Evolutionary conservation across 1,140 invertebrate species (phyloP), one percentile per base, ranked within the genome.

Genomic region (Formica exsecta): DNA sequence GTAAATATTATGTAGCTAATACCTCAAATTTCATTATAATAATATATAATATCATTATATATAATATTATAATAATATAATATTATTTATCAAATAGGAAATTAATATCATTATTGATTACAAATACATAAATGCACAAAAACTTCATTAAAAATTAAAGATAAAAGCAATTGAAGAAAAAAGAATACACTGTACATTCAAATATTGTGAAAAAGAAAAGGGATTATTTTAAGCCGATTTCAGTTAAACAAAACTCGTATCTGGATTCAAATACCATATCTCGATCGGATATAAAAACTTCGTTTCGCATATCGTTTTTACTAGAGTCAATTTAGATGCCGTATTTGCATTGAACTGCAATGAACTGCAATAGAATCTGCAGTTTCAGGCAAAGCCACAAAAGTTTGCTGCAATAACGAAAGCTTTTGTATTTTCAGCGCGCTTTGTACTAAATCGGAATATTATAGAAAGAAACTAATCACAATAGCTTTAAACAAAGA

Each of bases 331-430:
- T 81, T 81, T 81, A 71, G 51, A 71, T 81, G 19, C 77, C 51
- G 77, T 81, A 81, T 81, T 51, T 81, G 51, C 66, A 71, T n/a
- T 38, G 36, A 80, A 70, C 48, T 80, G 22, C 77, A 80, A 71
- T 38, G 22, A 80, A 70, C 48, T 80, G 64, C 77, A 80, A 71
- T 81, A 65, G 22, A 81, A 44, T 59, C 66, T 61, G 51, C 32
- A 80, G 36, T 73, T 3, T 51, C 48, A 51, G 4, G 19, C 29
- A 81, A 54, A 79, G 51, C 13, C 44, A 80, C 11, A 16, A 66
- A 70, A 81, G 54, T 59, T 11, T 11, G 51, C 7, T 41, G 38
- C 6, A 48, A 62, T 81, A 57, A 71, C 48, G 22, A 13, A 59
- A 61, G 13, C 29, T 25, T 25, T 73, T 36, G 68, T 81, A 81